Evolutionary conservation across 2,797 vertebrate genomes (phyloP).

Genomic region (Gymnocypris eckloni): DNA sequence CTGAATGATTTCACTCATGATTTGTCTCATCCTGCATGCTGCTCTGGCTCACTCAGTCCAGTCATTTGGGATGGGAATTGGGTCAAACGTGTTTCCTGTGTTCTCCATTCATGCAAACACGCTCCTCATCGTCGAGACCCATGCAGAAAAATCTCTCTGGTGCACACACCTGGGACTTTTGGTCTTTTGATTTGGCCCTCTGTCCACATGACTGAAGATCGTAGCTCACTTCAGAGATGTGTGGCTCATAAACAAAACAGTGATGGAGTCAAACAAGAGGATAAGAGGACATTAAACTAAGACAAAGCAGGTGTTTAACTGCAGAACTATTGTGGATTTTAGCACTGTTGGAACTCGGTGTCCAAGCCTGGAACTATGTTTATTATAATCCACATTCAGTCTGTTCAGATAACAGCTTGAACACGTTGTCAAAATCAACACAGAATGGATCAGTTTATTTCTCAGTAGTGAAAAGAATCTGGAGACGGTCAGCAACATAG

Average conservation of each 20-base stretch:
- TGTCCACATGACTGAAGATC: slow-evolving; percentile 46
- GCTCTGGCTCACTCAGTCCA: slow-evolving; percentile 36
- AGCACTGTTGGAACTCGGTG: neutral
- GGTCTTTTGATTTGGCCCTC: slow-evolving; percentile 36
- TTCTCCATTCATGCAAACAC: slow-evolving; percentile 38
- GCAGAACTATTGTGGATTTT: neutral
- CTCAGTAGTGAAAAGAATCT: neutral
- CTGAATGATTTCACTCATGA: slow-evolving; percentile 27
- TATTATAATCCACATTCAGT: neutral
- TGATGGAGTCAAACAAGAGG: neutral
- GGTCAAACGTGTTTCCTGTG: slow-evolving; percentile 60
- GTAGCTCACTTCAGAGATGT: slow-evolving; percentile 37
- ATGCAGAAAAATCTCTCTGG: slow-evolving; percentile 18
- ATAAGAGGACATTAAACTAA: neutral
- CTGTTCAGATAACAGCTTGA: slow-evolving; percentile 1
- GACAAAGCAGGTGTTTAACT: neutral
- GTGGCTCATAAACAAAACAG: slow-evolving; percentile 45
- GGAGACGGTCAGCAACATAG: neutral
- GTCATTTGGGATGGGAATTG: slow-evolving; percentile 53
- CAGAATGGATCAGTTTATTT: neutral
- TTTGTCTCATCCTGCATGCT: slow-evolving; percentile 16
- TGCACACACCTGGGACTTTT: slow-evolving; percentile 35
- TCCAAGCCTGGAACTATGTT: neutral
- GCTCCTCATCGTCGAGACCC: slow-evolving; percentile 10
- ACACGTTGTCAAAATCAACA: neutral